phyloP scores from a whole-genome alignment of 2,888 invertebrate species.

The Eristalinus aeneus region DNA sequence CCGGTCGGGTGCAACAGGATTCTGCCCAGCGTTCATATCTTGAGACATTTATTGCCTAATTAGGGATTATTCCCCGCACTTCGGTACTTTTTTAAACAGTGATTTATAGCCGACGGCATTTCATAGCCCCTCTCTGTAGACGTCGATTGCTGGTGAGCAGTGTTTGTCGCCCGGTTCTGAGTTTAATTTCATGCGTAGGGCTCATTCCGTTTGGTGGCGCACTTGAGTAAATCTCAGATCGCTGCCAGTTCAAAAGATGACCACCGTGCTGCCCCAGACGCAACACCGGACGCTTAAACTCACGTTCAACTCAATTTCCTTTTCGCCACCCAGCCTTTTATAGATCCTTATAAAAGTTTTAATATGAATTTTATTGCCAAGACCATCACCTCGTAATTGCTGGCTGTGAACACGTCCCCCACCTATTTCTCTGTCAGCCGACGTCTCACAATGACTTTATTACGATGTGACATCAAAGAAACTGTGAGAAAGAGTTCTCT shows the following conservation, averaged over 20 bases:
- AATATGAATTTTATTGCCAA: constrained; percentile 62
- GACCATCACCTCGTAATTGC: constrained; percentile 60
- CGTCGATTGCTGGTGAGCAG: constrained; percentile 34
- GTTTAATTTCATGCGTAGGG: constrained; percentile 42
- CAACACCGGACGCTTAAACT: background rate
- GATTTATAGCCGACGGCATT: constrained; percentile 54
- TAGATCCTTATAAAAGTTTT: constrained; percentile 59
- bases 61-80: constrained; percentile 51
- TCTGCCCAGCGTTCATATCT: constrained; percentile 42
- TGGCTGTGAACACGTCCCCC: constrained; percentile 57
- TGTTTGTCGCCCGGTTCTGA: constrained; percentile 9
- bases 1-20: constrained; percentile 46
- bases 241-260: constrained; percentile 29
- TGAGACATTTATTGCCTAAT: constrained; percentile 68
- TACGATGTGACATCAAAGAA: constrained; percentile 69
- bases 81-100: constrained; percentile 37
- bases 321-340: constrained; percentile 48
- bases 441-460: constrained; percentile 62
- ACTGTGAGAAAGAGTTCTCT: constrained; percentile 64
- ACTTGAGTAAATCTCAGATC: constrained; percentile 21
- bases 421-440: constrained; percentile 41
- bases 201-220: constrained; percentile 21
- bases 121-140: constrained; percentile 34
- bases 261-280: constrained; percentile 13
- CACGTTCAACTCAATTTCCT: background rate